Base-by-base conservation (phyloP, 2,888 invertebrate genomes). In the Chaetogeoica ovagalla region DNA sequence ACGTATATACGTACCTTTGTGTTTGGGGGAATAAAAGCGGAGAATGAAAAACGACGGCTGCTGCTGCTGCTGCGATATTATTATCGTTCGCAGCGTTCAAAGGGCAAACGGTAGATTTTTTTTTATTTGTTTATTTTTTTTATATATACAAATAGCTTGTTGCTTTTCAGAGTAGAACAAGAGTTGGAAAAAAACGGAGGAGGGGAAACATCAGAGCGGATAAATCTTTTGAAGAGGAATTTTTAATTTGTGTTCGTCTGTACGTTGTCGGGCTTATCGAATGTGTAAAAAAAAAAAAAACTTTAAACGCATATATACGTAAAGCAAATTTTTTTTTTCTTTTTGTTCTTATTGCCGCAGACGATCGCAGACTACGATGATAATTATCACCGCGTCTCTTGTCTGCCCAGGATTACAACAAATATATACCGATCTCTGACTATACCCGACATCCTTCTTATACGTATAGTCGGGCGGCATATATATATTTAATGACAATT, bases 221-320 rank as follows among this genome's bases (percentile, higher is more conserved):
- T 66, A 59, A 76, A 59, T 76, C 75, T 76, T 76, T 76, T 76
- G 57, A 76, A 76, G 66, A 66, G 75, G 75, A 76, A 76, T 76
- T 76, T 76, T 76, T 76, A 76, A 76, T 76, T 76, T 76, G 75
- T 59, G 59, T 66, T 68, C 13, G 66, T 75, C 65, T 11, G 63
- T 63, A 63, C 30, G 30, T 68, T 75, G 74, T 75, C 39, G 39
- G 57, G 57, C 55, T 57, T 57, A 57, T 66, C 74, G 74, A 75
- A 39, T 75, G 65, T 57, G 65, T 65, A 62, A 21, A 74, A 73
- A 73, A 52, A 72, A 23, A 69, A 69, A 60, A 60, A 11, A 23
- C 21, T 6, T 3, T 21, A 72, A 43, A 23, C 37, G 13, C 62
- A 13, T 48, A 13, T 48, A 48, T 11, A 13, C 13, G 23, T 48